Percentiles rank a stretch among this genome's conserved stretches.
Evolutionary conservation across 2,888 invertebrate genomes (phyloP).

Genomic region (Amiota minor): DNA sequence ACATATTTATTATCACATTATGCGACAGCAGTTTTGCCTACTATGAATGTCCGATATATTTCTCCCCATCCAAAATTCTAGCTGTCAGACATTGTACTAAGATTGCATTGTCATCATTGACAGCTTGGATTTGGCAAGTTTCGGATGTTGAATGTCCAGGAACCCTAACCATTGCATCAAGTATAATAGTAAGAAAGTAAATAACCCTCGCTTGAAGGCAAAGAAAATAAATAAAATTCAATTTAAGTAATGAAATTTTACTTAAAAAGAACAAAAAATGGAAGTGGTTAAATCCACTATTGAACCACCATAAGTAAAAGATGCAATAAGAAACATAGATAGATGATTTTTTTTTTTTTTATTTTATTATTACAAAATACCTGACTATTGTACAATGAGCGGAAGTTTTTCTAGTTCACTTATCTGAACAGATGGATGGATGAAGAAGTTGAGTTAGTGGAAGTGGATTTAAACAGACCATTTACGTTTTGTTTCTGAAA

Average conservation of each 20-base stretch:
- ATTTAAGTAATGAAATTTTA: constrained; percentile 20
- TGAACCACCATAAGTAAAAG: neutral
- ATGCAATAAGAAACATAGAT: neutral
- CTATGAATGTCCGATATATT: neutral
- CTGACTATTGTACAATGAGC: no score
- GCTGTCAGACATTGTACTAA: neutral
- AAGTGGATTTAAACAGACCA: neutral
- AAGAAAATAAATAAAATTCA: constrained; percentile 12
- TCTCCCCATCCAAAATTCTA: neutral
- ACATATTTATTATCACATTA: constrained; percentile 66
- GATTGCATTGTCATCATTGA: constrained; percentile 11
- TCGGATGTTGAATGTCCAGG: neutral
- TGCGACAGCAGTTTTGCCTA: constrained; percentile 54
- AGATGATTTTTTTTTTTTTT: no score
- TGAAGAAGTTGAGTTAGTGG: no score
- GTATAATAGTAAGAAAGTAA: no score
- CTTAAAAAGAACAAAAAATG: neutral
- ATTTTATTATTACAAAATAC: no score
- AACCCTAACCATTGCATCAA: neutral
- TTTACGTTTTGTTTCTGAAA: constrained; percentile 30
- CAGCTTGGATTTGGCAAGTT: constrained; percentile 22
- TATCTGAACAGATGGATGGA: no score
- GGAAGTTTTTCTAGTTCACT: no score
- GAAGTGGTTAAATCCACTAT: neutral
- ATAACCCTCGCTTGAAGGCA: neutral